Evolutionary conservation across 2,797 vertebrate genomes (phyloP), one percentile per base, ranked within the genome.

Genomic region (Denticeps clupeoides): DNA sequence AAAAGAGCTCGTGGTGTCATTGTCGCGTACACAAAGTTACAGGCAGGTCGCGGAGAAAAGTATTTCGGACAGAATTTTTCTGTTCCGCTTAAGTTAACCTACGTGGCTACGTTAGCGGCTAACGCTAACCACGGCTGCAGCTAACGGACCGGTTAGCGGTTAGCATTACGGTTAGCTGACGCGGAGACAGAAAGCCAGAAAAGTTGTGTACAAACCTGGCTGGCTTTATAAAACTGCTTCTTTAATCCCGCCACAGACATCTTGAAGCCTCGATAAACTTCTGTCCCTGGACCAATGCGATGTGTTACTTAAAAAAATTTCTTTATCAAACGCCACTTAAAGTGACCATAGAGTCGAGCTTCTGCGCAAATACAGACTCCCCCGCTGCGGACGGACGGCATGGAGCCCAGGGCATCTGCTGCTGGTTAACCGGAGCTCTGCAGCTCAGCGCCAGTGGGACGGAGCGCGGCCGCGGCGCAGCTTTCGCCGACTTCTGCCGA

Each of bases 171-270:
- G 58, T 31, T 22, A 21, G 7, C 27, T 55, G 41, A 59, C 32
- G 65, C 59, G 57, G 55, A 75, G 62, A 62, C 47, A 57, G 25
- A 8, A 28, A 19, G 58, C 49, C 23, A 46, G 24, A 31, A 51
- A 64, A 65, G 65, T 64, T 47, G 19, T 28, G 49, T 24, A 31
- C 84, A 69, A 77, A 97, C 93, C 93, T 97, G 93, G 49, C 88
- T 97, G 48, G 93, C 93, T 81, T 97, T 97, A 70, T 97, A 96
- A 82, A 97, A 96, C 83, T 97, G 93, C 58, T 97, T 97, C 86
- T 93, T 97, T 43, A 97, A 78, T 55, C 93, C 93, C 54, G 93
- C 92, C 60, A 95, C 91, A 67, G 92, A 97, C 92, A 97, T 97
- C 71, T 75, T 84, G 83, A 46, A 33, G 31, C 52, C 51, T 19